Evolutionary conservation across 2,797 vertebrate species (phyloP).

Genomic region (Sphenodon punctatus): DNA sequence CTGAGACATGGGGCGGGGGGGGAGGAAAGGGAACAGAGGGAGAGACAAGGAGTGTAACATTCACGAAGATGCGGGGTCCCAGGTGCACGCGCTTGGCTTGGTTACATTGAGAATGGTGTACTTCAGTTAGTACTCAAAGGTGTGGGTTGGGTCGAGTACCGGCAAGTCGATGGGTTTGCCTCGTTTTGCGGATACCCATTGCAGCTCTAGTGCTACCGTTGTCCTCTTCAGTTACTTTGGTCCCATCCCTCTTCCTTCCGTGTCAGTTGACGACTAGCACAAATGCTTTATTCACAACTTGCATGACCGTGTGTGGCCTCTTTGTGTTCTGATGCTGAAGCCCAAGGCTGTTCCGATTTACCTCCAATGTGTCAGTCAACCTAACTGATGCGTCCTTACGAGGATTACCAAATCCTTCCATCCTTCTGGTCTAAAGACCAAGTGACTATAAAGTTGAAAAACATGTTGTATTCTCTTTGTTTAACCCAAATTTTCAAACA

Average conservation of each 20-base stretch:
- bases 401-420: constrained; percentile 58
- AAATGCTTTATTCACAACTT: neutral
- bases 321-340: neutral
- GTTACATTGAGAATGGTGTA: too few species aligned
- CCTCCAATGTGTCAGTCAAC: constrained; percentile 38
- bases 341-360: constrained; percentile 31
- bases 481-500: constrained; percentile 63
- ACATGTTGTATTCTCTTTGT: constrained; percentile 25
- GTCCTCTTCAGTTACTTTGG: neutral
- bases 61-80: too few species aligned
- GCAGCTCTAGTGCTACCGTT: neutral
- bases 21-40: too few species aligned
- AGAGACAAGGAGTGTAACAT: too few species aligned
- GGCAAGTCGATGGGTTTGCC: too few species aligned
- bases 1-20: too few species aligned
- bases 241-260: neutral
- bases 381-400: constrained; percentile 50
- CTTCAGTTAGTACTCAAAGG: too few species aligned
- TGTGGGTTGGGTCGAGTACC: too few species aligned
- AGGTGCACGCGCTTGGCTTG: too few species aligned
- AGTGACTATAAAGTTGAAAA: constrained; percentile 59
- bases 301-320: neutral
- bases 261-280: neutral
- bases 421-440: constrained; percentile 54
- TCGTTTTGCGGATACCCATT: too few species aligned